These are phyloP conservation scores for Tetragnatha montana DNA, from an alignment of 2,888 invertebrate species.

Conservation along the genomic window DNA sequence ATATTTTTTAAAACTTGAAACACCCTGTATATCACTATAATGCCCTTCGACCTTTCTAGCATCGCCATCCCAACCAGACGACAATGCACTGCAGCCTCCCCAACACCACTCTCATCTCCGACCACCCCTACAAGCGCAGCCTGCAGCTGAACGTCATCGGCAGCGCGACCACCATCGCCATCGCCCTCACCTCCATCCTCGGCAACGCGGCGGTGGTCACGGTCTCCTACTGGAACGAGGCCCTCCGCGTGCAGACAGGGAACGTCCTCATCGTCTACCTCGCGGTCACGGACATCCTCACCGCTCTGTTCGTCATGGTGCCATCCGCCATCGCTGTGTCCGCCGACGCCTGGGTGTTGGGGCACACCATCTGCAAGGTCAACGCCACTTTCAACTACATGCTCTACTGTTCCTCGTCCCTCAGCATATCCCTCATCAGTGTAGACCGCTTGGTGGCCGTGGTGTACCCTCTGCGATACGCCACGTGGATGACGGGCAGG, in stretches of 20 bases:
- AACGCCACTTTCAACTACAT: constrained; percentile 76
- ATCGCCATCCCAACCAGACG: too few species aligned
- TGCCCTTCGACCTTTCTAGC: too few species aligned
- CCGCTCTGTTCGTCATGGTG: constrained; percentile 47
- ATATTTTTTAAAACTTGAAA: too few species aligned
- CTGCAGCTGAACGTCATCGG: constrained; percentile 24
- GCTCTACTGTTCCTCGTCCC: constrained; percentile 76
- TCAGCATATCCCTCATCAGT: constrained; percentile 75
- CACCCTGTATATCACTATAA: too few species aligned
- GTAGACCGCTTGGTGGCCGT: constrained; percentile 75
- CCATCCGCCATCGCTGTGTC: constrained; percentile 47
- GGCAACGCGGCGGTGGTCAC: constrained; percentile 54
- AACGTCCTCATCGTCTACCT: constrained; percentile 53
- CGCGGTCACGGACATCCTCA: constrained; percentile 40
- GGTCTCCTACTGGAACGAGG: constrained; percentile 38
- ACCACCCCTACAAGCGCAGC: not conserved
- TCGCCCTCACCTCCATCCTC: constrained; percentile 24
- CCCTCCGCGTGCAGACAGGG: constrained; percentile 24
- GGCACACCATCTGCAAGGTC: constrained; percentile 72
- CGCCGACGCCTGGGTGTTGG: constrained; percentile 54
- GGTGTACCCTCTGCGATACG: constrained; percentile 74
- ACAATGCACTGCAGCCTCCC: too few species aligned
- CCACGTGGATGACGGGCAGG: constrained; percentile 70
- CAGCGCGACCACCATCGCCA: constrained; percentile 11
- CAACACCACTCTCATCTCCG: not conserved